Conservation (phyloP, 2,113 vertebrate species). For the Ellobius talpinus region DNA sequence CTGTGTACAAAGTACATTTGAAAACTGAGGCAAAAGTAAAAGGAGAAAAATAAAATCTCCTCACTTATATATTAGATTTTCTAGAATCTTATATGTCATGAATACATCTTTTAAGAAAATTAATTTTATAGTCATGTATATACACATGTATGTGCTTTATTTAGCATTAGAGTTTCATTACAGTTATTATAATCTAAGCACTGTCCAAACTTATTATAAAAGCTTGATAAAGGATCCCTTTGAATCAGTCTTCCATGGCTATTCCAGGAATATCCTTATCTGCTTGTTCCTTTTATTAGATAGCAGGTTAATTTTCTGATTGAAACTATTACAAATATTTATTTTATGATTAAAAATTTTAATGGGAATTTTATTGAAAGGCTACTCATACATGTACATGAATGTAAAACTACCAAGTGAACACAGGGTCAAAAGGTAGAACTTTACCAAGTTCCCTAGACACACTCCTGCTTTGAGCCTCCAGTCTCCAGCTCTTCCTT, state of each 20-base stretch:
- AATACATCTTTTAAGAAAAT: neutral
- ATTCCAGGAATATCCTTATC: neutral
- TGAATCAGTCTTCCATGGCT: neutral
- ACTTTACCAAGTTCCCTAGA: neutral
- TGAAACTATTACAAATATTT: neutral
- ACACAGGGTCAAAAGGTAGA: neutral
- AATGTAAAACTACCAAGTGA: neutral
- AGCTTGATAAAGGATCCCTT: neutral
- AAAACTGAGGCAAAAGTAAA: neutral
- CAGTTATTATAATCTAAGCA: neutral
- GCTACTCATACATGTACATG: neutral
- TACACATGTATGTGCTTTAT: neutral
- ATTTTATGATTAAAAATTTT: neutral
- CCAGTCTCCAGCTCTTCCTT: neutral
- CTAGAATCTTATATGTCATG: neutral
- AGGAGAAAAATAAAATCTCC: neutral
- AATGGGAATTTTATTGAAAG: neutral
- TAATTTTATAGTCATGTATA: neutral
- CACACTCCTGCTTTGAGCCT: neutral
- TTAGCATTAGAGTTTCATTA: neutral
- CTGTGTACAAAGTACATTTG: neutral
- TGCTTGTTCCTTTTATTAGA: neutral
- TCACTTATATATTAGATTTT: neutral
- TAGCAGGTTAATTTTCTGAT: neutral
- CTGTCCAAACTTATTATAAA: neutral